Evolutionary conservation across 1,140 invertebrate genomes (phyloP).

Genomic region (Eueides isabella): DNA sequence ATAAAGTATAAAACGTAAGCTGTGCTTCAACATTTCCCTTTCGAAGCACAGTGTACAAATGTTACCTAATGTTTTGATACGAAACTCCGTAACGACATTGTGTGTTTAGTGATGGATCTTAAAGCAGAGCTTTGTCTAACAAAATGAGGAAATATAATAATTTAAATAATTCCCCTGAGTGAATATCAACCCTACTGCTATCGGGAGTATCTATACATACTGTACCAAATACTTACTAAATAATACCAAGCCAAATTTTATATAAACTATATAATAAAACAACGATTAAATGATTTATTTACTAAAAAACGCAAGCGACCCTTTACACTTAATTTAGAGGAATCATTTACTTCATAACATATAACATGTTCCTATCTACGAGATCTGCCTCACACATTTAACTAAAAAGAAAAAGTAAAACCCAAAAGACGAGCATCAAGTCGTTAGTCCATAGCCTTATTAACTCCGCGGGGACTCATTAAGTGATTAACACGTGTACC

Average conservation of each 20-base stretch:
- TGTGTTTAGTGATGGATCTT: no score
- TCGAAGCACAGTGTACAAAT: no score
- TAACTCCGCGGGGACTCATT: constrained; percentile 34
- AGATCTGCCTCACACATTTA: not conserved
- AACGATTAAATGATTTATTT: not conserved
- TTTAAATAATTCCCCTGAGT: not conserved
- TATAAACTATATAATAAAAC: not conserved
- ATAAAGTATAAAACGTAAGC: no score
- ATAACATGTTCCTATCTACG: not conserved
- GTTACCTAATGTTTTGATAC: no score
- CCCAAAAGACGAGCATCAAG: not conserved
- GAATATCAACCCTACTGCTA: no score
- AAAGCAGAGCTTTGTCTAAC: no score
- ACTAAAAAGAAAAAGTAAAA: not conserved
- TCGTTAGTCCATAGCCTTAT: constrained; percentile 42
- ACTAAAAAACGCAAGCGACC: not conserved
- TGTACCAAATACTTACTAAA: no score
- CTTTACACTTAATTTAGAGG: not conserved
- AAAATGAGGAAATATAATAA: no score
- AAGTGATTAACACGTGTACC: constrained; percentile 57
- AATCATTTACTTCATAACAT: not conserved
- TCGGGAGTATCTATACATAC: no score
- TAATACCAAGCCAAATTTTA: not conserved
- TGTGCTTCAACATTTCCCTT: no score
- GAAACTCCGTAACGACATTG: no score